Conservation (phyloP, 1,140 invertebrate genomes). For the Drosophila sp. region DNA sequence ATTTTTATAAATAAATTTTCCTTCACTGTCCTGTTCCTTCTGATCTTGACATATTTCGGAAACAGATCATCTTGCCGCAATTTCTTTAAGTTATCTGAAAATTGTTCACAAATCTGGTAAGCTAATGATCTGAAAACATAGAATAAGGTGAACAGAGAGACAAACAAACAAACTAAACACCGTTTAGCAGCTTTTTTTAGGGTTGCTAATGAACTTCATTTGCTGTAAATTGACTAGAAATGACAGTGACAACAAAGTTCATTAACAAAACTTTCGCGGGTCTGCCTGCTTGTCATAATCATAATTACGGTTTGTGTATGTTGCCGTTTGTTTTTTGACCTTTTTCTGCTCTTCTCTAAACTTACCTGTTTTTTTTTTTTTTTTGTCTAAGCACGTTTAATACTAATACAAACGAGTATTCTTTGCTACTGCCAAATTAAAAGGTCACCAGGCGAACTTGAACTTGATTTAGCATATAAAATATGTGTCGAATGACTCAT, state of each 20-base stretch:
- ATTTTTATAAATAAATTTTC: no score
- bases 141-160: conserved; percentile 2
- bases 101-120: background rate
- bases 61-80: background rate
- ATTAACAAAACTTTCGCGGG: conserved; percentile 63
- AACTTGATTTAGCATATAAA: conserved; percentile 31
- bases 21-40: no score
- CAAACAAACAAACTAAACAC: conserved; percentile 31
- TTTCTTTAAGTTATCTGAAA: background rate
- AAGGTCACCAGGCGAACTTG: conserved; percentile 49
- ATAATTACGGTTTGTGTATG: conserved; percentile 49
- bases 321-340: conserved; percentile 46
- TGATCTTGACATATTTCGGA: no score
- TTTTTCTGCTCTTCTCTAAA: conserved; percentile 17
- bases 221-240: conserved; percentile 50
- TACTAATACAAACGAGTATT: background rate
- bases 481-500: conserved; percentile 8
- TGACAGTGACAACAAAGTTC: conserved; percentile 51
- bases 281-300: conserved; percentile 19
- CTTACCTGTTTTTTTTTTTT: conserved; percentile 21
- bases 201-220: conserved; percentile 53
- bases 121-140: background rate
- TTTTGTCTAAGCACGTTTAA: background rate
- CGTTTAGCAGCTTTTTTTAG: conserved; percentile 33
- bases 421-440: conserved; percentile 30